A percentile compares a stretch with the other conserved stretches of the same genome.
phyloP scores from a whole-genome alignment of 2,888 invertebrate genomes.

The Rhodophaea formosa region DNA sequence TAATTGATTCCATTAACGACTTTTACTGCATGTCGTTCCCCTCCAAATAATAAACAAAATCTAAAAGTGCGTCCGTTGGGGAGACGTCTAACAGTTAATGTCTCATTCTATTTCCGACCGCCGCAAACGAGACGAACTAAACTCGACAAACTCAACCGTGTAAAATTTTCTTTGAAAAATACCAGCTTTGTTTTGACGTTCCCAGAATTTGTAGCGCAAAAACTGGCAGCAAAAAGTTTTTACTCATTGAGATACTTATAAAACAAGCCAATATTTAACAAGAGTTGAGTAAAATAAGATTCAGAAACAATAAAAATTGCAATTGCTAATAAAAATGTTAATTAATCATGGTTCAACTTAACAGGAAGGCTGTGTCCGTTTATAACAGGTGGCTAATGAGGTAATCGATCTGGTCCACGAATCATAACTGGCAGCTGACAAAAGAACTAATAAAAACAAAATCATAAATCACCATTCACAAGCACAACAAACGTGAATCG shows the following conservation, averaged over 20 bases:
- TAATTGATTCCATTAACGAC: slow-evolving; percentile 3
- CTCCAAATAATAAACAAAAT: slow-evolving; percentile 14
- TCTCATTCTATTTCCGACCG: slow-evolving; percentile 30
- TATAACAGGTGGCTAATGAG: slow-evolving; percentile 47
- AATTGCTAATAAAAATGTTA: not conserved
- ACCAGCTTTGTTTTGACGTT: slow-evolving; percentile 6
- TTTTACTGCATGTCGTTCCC: slow-evolving; percentile 1
- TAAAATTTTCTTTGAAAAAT: slow-evolving; percentile 4
- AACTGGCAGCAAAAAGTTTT: slow-evolving; percentile 8
- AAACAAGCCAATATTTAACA: slow-evolving; percentile 2
- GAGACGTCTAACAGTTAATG: slow-evolving; percentile 26
- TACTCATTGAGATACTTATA: not conserved
- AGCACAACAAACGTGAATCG: slow-evolving; percentile 52
- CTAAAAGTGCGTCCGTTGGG: slow-evolving; percentile 17
- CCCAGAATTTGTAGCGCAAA: slow-evolving; percentile 11
- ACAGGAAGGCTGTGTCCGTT: slow-evolving; percentile 38
- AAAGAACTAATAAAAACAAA: slow-evolving; percentile 25
- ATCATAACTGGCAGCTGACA: slow-evolving; percentile 24
- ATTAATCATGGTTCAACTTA: slow-evolving; percentile 22
- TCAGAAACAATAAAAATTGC: not conserved
- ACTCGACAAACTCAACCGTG: slow-evolving; percentile 13
- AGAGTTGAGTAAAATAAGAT: not conserved
- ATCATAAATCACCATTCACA: slow-evolving; percentile 39
- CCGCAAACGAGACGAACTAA: slow-evolving; percentile 24
- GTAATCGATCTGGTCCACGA: slow-evolving; percentile 31